Percentiles rank a stretch among this genome's conserved stretches.
These are phyloP conservation scores for Melanaphis sacchari DNA, from an alignment of 1,140 invertebrate species.

Conservation along the genomic window DNA sequence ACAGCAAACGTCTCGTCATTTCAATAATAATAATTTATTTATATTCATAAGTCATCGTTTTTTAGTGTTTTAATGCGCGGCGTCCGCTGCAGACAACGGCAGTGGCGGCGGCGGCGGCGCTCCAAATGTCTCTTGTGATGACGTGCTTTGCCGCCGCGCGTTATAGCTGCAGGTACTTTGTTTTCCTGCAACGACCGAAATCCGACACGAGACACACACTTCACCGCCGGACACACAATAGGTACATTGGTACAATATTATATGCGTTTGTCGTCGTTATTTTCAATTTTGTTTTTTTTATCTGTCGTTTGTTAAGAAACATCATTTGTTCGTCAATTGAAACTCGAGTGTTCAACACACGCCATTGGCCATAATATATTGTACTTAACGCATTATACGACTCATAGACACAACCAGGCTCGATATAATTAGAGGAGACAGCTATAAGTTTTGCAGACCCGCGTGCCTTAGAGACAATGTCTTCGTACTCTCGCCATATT, in stretches of 20 bases:
- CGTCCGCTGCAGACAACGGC: not conserved
- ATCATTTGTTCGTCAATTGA: not conserved
- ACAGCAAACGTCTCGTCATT: slow-evolving; percentile 49
- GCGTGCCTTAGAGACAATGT: not conserved
- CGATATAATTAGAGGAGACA: not conserved
- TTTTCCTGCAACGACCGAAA: slow-evolving; percentile 1
- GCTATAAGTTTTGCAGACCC: not conserved
- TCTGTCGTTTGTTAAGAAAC: not conserved
- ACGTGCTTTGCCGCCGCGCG: not conserved
- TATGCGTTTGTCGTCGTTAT: not conserved
- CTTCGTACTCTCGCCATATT: not conserved
- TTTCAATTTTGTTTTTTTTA: not conserved
- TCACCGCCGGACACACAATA: not conserved
- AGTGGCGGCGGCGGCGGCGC: slow-evolving; percentile 37
- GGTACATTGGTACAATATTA: not conserved
- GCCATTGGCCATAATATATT: not conserved
- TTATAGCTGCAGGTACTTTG: not conserved
- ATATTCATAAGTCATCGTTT: slow-evolving; percentile 58
- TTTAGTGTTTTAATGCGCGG: slow-evolving; percentile 55
- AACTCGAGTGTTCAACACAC: not conserved
- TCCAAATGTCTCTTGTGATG: slow-evolving; percentile 12
- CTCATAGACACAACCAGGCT: not conserved
- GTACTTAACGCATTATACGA: not conserved
- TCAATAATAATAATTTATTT: slow-evolving; percentile 57
- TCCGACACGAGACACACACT: not conserved